Evolutionary conservation across 2,888 invertebrate species (phyloP).

Genomic region (Lobophora halterata): DNA sequence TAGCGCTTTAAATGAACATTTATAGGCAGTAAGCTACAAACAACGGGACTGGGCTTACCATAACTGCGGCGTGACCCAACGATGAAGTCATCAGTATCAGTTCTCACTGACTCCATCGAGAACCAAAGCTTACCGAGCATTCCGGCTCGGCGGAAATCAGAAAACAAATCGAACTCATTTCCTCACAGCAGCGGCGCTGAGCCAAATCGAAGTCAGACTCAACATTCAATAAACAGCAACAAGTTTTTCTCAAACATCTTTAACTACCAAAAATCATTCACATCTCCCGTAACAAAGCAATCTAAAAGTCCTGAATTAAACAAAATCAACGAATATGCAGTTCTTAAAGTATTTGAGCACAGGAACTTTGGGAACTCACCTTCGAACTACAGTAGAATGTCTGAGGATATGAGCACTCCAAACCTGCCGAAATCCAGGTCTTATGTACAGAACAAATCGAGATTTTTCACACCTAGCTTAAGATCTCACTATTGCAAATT

Average conservation of each 20-base stretch:
- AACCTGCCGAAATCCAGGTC: slow-evolving; percentile 25
- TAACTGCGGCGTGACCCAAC: slow-evolving; percentile 16
- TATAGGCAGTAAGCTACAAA: slow-evolving; percentile 27
- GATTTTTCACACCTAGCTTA: slow-evolving; percentile 17
- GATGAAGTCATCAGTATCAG: slow-evolving; percentile 30
- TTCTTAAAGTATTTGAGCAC: slow-evolving; percentile 30
- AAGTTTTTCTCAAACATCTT: slow-evolving; percentile 22
- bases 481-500: slow-evolving; percentile 32
- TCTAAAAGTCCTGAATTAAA: slow-evolving; percentile 27
- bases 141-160: slow-evolving; percentile 29
- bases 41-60: slow-evolving; percentile 19
- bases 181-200: neutral
- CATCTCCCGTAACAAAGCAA: slow-evolving; percentile 19
- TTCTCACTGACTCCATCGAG: slow-evolving; percentile 46
- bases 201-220: slow-evolving; percentile 2
- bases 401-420: slow-evolving; percentile 21
- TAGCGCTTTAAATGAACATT: slow-evolving; percentile 18
- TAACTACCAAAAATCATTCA: slow-evolving; percentile 18
- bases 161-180: slow-evolving; percentile 3
- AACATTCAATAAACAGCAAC: slow-evolving; percentile 13
- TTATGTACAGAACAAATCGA: slow-evolving; percentile 17
- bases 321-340: slow-evolving; percentile 27
- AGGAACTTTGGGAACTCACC: slow-evolving; percentile 26
- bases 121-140: slow-evolving; percentile 45
- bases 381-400: slow-evolving; percentile 29